phyloP scores from a whole-genome alignment of 1,140 invertebrate genomes.

The Cataglyphis hispanica region DNA sequence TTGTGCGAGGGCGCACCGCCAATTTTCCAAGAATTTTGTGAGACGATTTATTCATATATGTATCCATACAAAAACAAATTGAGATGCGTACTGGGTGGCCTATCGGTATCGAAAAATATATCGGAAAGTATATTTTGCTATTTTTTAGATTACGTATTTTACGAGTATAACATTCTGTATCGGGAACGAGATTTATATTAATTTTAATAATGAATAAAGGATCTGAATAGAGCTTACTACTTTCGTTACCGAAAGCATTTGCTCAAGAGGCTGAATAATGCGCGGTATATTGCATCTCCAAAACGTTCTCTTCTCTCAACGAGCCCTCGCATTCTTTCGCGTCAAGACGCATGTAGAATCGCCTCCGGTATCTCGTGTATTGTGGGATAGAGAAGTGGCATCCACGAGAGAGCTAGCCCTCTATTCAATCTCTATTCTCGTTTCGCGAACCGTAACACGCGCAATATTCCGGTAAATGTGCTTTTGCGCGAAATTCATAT shows the following conservation, averaged over 20 bases:
- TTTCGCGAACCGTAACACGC: conserved; percentile 66
- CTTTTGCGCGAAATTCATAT: conserved; percentile 31
- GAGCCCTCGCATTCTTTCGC: conserved; percentile 34
- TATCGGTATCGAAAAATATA: not conserved
- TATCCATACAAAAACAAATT: not conserved
- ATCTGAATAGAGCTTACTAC: not conserved
- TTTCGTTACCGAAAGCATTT: conserved; percentile 19
- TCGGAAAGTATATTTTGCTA: not conserved
- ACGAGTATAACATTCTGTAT: not conserved
- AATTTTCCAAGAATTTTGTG: conserved; percentile 36
- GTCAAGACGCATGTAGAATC: conserved; percentile 25
- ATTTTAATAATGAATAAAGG: not conserved
- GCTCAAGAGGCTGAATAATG: conserved; percentile 20
- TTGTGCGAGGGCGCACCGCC: conserved; percentile 14
- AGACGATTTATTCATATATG: conserved; percentile 22
- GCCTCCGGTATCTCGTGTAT: conserved; percentile 57
- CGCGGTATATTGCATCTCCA: conserved; percentile 49
- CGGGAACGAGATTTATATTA: not conserved
- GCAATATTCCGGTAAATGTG: conserved; percentile 61
- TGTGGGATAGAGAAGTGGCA: conserved; percentile 51
- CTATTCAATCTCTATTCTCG: conserved; percentile 64
- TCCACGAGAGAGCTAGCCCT: conserved; percentile 14
- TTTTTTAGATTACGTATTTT: not conserved
- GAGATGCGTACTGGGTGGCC: conserved; percentile 19
- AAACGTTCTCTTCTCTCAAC: conserved; percentile 34